Conservation (phyloP, 1,140 invertebrate species). For the Bombus terrestris region DNA sequence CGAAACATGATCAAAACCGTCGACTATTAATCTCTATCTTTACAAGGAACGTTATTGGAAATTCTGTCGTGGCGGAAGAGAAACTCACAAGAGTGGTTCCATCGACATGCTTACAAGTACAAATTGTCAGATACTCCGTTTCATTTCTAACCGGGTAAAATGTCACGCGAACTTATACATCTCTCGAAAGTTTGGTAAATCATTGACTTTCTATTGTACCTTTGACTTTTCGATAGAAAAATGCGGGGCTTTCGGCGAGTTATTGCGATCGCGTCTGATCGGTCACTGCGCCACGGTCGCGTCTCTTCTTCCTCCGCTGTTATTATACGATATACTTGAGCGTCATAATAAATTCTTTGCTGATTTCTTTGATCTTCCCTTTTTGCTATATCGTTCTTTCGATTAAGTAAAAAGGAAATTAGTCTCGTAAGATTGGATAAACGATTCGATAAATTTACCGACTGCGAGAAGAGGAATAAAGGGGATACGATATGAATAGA, state of each 20-base stretch:
- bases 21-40: slow-evolving; percentile 15
- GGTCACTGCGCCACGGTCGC: not conserved
- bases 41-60: slow-evolving; percentile 12
- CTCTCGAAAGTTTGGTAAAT: slow-evolving; percentile 1
- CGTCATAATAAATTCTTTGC: not conserved
- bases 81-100: not conserved
- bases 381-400: not conserved
- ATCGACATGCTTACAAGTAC: not conserved
- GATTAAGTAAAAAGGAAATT: not conserved
- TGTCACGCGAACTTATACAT: not conserved
- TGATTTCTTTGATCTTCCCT: not conserved
- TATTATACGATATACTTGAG: not conserved
- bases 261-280: no score
- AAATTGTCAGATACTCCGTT: slow-evolving; percentile 10
- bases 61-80: not conserved
- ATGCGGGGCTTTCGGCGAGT: not conserved
- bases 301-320: no score
- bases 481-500: no score
- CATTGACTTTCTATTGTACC: not conserved
- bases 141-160: slow-evolving; percentile 23
- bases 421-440: no score
- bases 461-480: no score
- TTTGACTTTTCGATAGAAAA: slow-evolving; percentile 3
- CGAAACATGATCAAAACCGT: not conserved
- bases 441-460: no score